These are phyloP conservation scores for Brachionus asplanchnoidis DNA, from an alignment of 1,140 invertebrate species.

Conservation along the genomic window DNA sequence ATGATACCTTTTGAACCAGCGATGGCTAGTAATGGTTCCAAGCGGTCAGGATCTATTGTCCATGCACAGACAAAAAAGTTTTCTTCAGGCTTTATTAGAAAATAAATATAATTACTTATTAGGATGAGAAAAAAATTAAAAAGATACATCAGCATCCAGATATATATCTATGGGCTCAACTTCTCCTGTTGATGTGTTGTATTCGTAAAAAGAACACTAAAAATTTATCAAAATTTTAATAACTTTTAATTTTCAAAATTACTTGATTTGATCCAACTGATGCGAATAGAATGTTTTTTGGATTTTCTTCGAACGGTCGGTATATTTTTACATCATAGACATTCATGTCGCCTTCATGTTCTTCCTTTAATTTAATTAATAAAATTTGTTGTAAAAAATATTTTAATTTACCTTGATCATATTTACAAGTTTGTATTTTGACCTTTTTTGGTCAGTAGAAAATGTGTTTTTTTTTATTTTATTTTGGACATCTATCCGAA, in stretches of 20 bases:
- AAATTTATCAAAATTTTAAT: neutral
- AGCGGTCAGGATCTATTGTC: constrained; percentile 76
- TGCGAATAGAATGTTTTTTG: neutral
- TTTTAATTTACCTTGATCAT: neutral
- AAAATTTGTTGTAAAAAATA: neutral
- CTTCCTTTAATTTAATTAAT: neutral
- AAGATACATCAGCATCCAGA: constrained; percentile 80
- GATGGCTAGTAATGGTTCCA: constrained; percentile 75
- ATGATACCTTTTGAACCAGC: constrained; percentile 84
- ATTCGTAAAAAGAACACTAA: constrained; percentile 73
- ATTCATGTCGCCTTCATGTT: neutral
- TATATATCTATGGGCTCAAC: constrained; percentile 83
- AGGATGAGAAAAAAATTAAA: constrained; percentile 43
- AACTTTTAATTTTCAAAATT: neutral
- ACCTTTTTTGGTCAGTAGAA: neutral
- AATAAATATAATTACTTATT: neutral
- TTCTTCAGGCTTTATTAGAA: constrained; percentile 68
- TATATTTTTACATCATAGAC: constrained; percentile 24
- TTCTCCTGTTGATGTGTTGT: constrained; percentile 63
- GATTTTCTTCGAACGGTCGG: neutral
- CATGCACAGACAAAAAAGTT: constrained; percentile 94
- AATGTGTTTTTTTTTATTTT: neutral
- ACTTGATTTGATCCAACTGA: neutral
- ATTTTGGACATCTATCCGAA: too few species aligned
- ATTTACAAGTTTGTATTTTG: constrained; percentile 18